Evolutionary conservation across 2,888 invertebrate species (phyloP).

Genomic region (Taphrorychus bicolor): DNA sequence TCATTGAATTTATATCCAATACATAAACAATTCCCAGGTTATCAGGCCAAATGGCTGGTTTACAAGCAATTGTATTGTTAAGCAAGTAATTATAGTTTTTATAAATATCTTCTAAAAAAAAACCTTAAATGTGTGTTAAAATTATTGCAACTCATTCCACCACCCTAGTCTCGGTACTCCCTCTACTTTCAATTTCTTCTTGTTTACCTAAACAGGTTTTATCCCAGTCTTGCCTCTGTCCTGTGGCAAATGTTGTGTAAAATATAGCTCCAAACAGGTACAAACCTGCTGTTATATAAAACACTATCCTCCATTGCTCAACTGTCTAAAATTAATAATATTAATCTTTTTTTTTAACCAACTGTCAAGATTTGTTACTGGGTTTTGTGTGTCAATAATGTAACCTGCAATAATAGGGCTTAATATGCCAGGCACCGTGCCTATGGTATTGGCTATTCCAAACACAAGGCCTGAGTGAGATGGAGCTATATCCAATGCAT

Average conservation of each 20-base stretch:
- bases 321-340: constrained; percentile 62
- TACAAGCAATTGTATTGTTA: no score
- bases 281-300: constrained; percentile 82
- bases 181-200: background rate
- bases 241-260: constrained; percentile 81
- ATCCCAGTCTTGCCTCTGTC: constrained; percentile 74
- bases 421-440: constrained; percentile 36
- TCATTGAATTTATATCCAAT: no score
- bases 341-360: background rate
- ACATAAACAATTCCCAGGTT: no score
- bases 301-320: constrained; percentile 84
- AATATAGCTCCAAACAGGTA: constrained; percentile 82
- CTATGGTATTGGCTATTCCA: constrained; percentile 36
- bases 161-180: background rate
- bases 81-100: no score
- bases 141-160: background rate
- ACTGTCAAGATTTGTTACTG: constrained; percentile 12
- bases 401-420: constrained; percentile 41
- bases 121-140: no score
- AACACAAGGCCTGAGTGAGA: constrained; percentile 30
- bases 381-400: constrained; percentile 34
- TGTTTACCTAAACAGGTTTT: background rate
- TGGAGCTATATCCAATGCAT: constrained; percentile 41
- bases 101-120: no score
- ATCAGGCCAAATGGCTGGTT: no score